These are phyloP conservation scores for Cotesia typhae DNA, from an alignment of 1,140 invertebrate genomes.

Conservation along the genomic window DNA sequence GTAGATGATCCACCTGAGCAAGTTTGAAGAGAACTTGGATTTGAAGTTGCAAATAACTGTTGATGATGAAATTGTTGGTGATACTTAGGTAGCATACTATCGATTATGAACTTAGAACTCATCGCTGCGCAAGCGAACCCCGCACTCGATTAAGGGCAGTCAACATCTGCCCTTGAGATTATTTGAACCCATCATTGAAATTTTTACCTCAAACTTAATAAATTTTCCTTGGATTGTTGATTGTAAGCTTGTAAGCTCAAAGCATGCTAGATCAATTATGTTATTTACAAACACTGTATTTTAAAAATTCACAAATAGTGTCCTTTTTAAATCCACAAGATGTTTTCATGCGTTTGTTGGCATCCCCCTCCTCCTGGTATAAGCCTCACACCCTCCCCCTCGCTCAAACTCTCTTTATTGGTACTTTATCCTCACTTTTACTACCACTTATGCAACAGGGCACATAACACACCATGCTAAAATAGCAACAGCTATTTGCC, in stretches of 20 bases:
- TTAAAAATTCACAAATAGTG: not conserved
- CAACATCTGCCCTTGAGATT: slow-evolving; percentile 50
- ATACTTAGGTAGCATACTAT: slow-evolving; percentile 96
- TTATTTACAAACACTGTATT: not conserved
- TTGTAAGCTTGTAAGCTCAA: too few relatives aligned
- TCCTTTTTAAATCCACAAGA: not conserved
- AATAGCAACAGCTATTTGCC: slow-evolving; percentile 29
- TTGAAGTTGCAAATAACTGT: slow-evolving; percentile 69
- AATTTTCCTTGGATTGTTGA: too few relatives aligned
- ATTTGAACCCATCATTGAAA: slow-evolving; percentile 39
- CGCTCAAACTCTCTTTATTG: slow-evolving; percentile 39
- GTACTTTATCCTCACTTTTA: slow-evolving; percentile 50
- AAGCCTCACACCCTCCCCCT: slow-evolving; percentile 28
- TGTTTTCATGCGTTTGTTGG: slow-evolving; percentile 17
- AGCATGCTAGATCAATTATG: too few relatives aligned
- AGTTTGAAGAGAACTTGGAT: slow-evolving; percentile 61
- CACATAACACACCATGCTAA: slow-evolving; percentile 46
- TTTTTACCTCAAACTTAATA: not conserved
- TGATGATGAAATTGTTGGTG: slow-evolving; percentile 81
- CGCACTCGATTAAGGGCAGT: slow-evolving; percentile 43
- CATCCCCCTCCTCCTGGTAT: slow-evolving; percentile 42
- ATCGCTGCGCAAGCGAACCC: slow-evolving; percentile 64
- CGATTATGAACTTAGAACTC: slow-evolving; percentile 96
- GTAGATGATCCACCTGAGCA: slow-evolving; percentile 69
- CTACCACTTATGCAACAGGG: slow-evolving; percentile 49